Base-by-base conservation (phyloP, 2,888 invertebrate species). In the Tenthredo livida region DNA sequence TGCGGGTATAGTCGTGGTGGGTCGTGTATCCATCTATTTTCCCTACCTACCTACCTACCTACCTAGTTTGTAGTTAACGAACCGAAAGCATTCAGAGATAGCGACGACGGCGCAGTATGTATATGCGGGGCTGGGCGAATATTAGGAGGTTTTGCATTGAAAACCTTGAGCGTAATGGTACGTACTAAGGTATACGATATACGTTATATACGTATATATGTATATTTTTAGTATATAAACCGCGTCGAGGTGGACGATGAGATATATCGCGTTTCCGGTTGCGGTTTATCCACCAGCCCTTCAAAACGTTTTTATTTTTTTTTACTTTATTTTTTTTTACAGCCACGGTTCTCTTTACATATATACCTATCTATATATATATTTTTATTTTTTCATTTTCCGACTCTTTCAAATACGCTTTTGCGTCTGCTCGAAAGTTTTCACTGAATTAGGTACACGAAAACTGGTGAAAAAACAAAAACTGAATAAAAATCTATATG, bases 41-140 rank as follows among this genome's bases (percentile, higher is more conserved):
- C 12, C 10, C 25, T 61, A 61, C 33, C 33, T 4, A 33, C 10
- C 21, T 21, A 61, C 29, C 65, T 15, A 15, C 67, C 67, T 33
- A 67, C 67, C 67, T 67, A 67, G 67, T 73, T 73, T 43, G 73
- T 73, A 73, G 73, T 73, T 73, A 73, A 73, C 73, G 73, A 73
- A 73, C 73, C 73, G 43, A 73, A n/a, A 73, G 21, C 73, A 21
- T 73, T 40, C 21, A 47, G 73, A 73, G 73, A 73, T 73, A 73
- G 73, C 73, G 73, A 73, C 12, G 40, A 12, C 37, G n/a, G 73
- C 4, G 10, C n/a, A n/a, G n/a, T n/a, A n/a, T n/a, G 21, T n/a
- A 43, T n/a, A 43, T 43, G n/a, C n/a, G 43, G 21, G 43, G 10
- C 12, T 12, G 33, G 17, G 33, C 17, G 33, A 33, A 25, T 67